A percentile compares a stretch with the other conserved stretches of the same genome.
Conservation (phyloP, 1,140 invertebrate species). For the Platorchestia sp. region DNA sequence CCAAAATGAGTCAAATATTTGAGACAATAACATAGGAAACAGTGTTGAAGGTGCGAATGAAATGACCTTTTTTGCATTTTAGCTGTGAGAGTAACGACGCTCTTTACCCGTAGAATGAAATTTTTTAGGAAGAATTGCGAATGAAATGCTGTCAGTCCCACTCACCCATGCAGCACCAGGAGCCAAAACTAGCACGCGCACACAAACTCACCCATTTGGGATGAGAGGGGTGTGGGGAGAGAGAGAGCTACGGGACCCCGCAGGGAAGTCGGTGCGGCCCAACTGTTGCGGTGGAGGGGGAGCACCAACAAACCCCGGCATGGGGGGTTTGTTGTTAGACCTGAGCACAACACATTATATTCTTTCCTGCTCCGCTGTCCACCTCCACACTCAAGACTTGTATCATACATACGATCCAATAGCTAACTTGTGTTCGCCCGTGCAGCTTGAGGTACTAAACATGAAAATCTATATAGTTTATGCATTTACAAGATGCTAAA, state of each 20-base stretch:
- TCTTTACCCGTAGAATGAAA: neutral
- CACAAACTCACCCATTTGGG: constrained; percentile 50
- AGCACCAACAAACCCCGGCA: neutral
- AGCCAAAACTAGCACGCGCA: neutral
- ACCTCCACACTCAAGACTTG: neutral
- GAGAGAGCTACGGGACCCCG: neutral
- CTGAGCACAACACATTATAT: constrained; percentile 33
- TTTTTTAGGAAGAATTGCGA: neutral
- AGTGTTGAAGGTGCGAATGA: neutral
- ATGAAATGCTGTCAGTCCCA: neutral
- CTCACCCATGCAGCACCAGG: neutral
- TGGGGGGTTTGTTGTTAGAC: constrained; percentile 11
- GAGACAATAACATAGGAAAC: neutral
- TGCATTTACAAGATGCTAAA: neutral
- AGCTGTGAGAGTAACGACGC: neutral
- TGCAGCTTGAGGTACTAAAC: neutral
- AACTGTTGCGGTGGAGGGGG: neutral
- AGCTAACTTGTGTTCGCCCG: neutral
- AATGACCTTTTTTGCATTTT: neutral
- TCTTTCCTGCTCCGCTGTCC: neutral
- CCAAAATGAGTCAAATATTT: neutral
- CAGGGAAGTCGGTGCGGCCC: neutral
- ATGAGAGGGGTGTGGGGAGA: constrained; percentile 23
- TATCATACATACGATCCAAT: neutral
- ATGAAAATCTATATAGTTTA: neutral